Base-by-base conservation (phyloP, 2,888 invertebrate species). In the Incurvaria masculella region DNA sequence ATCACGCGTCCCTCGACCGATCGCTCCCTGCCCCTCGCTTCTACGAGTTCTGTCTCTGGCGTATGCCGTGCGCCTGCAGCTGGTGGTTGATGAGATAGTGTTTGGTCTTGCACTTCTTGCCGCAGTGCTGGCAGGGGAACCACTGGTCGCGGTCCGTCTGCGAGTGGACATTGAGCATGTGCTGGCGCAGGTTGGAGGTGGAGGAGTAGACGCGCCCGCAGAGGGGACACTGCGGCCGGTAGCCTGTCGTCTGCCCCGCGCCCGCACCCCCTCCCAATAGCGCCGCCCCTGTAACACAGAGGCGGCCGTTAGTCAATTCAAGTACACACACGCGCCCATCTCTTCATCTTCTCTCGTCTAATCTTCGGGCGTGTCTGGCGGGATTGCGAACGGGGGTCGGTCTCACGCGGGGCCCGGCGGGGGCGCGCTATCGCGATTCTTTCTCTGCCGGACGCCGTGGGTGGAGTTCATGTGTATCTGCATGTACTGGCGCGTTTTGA, bases 31-130 rank as follows among this genome's bases (percentile, higher is more conserved):
- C 6, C 14, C 69, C 69, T 68, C 72, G 62, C 59, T 72, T 71
- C 76, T 79, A 79, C 64, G 79, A 78, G 69, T 72, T 80, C 65
- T 84, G 83, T 52, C 86, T 81, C 70, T 87, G 87, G 58, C 86
- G 82, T 60, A 87, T 86, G 59, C 87, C 87, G 72, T 87, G 87
- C 56, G 86, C 85, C 73, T 87, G 87, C 58, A 87, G 81, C 68
- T 87, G 85, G 70, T 87, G 87, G 74, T 87, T 87, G 79, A 86
- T 86, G 64, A 87, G 81, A 69, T 88, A 87, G 72, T 87, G 87
- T 72, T 86, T 85, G 61, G 87, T 87, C 76, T 87, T 87, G 81
- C 86, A 86, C 66, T 83, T 83, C 74, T 87, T 87, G 63, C 86
- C 86, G 79, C 87, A 87, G 64, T 86, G 82, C 66, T 83, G 82